Conservation (phyloP, 2,113 vertebrate species). For the Pholis gunnellus region DNA sequence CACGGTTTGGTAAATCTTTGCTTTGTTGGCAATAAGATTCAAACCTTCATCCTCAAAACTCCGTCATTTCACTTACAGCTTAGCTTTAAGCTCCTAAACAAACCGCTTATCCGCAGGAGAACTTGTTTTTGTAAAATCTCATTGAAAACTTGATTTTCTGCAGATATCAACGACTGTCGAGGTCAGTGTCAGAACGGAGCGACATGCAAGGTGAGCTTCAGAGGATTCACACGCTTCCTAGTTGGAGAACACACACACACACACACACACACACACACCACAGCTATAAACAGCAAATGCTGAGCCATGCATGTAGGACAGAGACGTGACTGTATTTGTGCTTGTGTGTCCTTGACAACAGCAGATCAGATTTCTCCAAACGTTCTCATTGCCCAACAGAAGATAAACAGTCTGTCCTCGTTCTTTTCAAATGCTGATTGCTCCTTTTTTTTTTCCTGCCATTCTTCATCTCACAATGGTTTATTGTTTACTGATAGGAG, state of each 20-base stretch:
- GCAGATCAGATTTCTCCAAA: constrained; percentile 61
- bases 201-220: constrained; percentile 85
- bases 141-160: background rate
- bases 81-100: too few species aligned
- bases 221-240: background rate
- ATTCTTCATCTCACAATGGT: constrained; percentile 5
- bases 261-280: background rate
- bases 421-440: constrained; percentile 13
- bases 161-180: constrained; percentile 92
- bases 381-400: constrained; percentile 24
- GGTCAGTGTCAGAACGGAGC: constrained; percentile 93
- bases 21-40: background rate
- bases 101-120: background rate
- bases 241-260: background rate
- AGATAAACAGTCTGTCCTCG: constrained; percentile 26
- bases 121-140: background rate
- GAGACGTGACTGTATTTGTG: background rate
- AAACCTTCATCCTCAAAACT: background rate
- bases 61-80: too few species aligned
- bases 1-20: background rate
- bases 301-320: background rate
- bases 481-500: background rate
- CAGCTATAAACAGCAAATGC: background rate
- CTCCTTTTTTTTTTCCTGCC: background rate
- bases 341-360: constrained; percentile 33